Conservation (phyloP, 2,797 vertebrate species). For the Tachyglossus aculeatus region DNA sequence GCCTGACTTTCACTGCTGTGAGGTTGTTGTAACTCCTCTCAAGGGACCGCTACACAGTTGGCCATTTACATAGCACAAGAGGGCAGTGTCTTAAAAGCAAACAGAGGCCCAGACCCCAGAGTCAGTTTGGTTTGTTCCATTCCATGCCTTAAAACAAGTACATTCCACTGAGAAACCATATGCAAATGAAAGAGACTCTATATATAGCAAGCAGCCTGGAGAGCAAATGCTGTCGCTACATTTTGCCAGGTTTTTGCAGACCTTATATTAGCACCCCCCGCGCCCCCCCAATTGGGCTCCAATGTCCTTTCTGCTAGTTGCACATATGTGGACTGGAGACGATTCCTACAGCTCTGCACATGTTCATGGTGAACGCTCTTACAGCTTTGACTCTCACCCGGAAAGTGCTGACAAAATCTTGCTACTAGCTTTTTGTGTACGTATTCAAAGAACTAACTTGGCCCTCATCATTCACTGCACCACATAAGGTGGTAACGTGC, state of each 20-base stretch:
- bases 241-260: not conserved
- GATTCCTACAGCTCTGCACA: too few species aligned
- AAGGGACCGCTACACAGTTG: slow-evolving; percentile 39
- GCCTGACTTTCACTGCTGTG: not conserved
- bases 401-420: too few species aligned
- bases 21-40: not conserved
- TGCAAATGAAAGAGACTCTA: not conserved
- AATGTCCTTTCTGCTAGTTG: too few species aligned
- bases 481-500: too few species aligned
- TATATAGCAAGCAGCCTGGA: not conserved
- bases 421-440: too few species aligned
- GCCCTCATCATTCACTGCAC: too few species aligned
- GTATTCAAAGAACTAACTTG: too few species aligned
- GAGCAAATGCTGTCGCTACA: not conserved
- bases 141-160: not conserved
- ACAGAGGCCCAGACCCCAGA: slow-evolving; percentile 18
- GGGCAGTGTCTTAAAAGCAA: slow-evolving; percentile 32
- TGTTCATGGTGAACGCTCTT: too few species aligned
- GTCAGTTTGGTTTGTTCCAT: not conserved
- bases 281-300: not conserved
- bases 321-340: not conserved
- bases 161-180: not conserved
- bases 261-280: not conserved
- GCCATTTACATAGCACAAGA: slow-evolving; percentile 44
- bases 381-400: too few species aligned